Conservation (phyloP, 2,113 vertebrate species). For the Trichomycterus rosablanca region DNA sequence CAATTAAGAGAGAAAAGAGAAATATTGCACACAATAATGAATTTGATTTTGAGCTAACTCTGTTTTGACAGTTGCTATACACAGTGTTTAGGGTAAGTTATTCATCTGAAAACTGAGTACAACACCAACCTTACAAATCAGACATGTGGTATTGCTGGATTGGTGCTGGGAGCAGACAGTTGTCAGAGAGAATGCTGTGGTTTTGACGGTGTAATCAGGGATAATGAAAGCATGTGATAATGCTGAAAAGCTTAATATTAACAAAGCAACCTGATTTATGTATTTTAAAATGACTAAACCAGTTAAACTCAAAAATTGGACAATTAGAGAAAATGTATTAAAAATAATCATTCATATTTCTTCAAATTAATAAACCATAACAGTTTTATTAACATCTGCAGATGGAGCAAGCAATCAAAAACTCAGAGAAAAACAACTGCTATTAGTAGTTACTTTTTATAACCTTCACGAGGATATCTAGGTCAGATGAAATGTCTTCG, state of each 20-base stretch:
- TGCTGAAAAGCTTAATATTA: too few species aligned
- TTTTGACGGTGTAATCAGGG: slow-evolving; percentile 18
- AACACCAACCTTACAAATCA: slow-evolving; percentile 39
- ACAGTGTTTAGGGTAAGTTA: slow-evolving; percentile 36
- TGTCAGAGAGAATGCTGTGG: slow-evolving; percentile 7
- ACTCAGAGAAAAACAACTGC: too few species aligned
- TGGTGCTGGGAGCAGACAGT: slow-evolving; percentile 5
- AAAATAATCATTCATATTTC: too few species aligned
- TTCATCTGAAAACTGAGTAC: slow-evolving; percentile 42
- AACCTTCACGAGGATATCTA: too few species aligned
- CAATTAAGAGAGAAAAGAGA: slow-evolving; percentile 48
- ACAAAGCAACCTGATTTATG: not conserved
- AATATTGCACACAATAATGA: slow-evolving; percentile 46
- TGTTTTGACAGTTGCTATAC: slow-evolving; percentile 63
- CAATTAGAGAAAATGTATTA: too few species aligned
- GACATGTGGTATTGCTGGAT: slow-evolving; percentile 47
- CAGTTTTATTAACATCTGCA: too few species aligned
- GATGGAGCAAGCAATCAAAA: too few species aligned
- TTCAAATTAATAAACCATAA: too few species aligned
- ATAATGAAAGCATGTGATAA: too few species aligned
- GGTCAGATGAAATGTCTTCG: too few species aligned
- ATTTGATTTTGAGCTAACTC: slow-evolving; percentile 45
- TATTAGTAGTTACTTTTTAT: too few species aligned
- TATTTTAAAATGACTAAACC: not conserved
- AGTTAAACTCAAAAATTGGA: too few species aligned